Conservation (phyloP, 1,140 invertebrate genomes). For the Dinothrombium tinctorium region DNA sequence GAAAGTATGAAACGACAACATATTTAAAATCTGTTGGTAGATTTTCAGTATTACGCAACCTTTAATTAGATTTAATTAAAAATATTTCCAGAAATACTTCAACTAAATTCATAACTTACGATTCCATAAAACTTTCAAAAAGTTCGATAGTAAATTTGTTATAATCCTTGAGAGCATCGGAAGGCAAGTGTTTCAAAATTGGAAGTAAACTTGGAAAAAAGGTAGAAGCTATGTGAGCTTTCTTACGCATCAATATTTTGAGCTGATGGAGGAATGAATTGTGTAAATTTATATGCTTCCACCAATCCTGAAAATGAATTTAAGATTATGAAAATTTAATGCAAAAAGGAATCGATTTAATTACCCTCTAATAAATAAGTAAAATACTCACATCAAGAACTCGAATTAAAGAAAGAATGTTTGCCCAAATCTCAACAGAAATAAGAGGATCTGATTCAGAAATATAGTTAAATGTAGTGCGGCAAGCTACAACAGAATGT, state of each 20-base stretch:
- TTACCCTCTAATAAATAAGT: background rate
- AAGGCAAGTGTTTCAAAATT: conserved; percentile 40
- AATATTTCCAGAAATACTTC: no score
- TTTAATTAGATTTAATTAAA: no score
- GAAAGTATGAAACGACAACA: no score
- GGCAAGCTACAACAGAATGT: conserved; percentile 30
- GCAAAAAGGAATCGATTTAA: background rate
- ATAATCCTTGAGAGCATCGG: conserved; percentile 23
- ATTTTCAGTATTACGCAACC: no score
- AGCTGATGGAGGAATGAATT: conserved; percentile 45
- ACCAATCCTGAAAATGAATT: conserved; percentile 34
- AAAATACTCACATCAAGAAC: conserved; percentile 29
- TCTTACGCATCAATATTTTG: conserved; percentile 34
- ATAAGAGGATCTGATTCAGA: conserved; percentile 43
- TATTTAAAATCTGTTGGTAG: no score
- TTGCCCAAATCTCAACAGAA: conserved; percentile 41
- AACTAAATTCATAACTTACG: no score
- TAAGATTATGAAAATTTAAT: background rate
- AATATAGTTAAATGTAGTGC: conserved; percentile 36
- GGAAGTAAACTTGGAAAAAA: conserved; percentile 48
- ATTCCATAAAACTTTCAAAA: conserved; percentile 39
- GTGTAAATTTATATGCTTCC: conserved; percentile 35
- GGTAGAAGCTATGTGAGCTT: conserved; percentile 36
- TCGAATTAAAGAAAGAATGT: conserved; percentile 30
- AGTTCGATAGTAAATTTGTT: conserved; percentile 37